phyloP scores from a whole-genome alignment of 1,140 invertebrate genomes.

The Amphibalanus amphitrite region DNA sequence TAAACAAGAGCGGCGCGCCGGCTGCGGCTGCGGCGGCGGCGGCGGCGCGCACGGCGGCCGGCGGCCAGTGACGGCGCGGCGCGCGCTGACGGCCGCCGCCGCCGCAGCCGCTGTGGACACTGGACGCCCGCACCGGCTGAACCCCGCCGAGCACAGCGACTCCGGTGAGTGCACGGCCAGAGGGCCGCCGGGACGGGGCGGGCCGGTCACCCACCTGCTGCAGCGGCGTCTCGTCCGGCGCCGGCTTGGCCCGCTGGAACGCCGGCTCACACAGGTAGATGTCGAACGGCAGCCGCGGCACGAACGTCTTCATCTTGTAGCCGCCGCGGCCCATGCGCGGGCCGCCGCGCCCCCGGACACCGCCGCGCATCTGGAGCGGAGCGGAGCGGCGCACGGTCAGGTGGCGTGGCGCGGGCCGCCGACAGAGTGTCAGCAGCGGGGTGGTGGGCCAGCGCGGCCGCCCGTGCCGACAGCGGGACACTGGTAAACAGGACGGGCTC shows the following conservation, averaged over 20 bases:
- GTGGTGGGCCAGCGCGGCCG: too few relatives aligned
- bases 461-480: too few relatives aligned
- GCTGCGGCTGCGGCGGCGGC: background rate
- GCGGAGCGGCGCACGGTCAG: background rate
- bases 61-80: background rate
- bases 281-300: conserved; percentile 78
- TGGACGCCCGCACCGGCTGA: too few relatives aligned
- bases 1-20: too few relatives aligned
- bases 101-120: too few relatives aligned
- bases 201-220: conserved; percentile 42
- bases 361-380: conserved; percentile 18
- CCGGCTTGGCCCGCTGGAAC: conserved; percentile 68
- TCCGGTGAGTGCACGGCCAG: conserved; percentile 4
- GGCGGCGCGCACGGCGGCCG: background rate
- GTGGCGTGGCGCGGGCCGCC: background rate
- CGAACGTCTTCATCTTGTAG: conserved; percentile 41
- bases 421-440: background rate
- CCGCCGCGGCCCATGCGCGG: conserved; percentile 21
- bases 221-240: conserved; percentile 59
- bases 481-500: background rate
- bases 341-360: conserved; percentile 21
- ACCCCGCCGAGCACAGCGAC: conserved; percentile 1
- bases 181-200: conserved; percentile 1
- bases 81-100: background rate
- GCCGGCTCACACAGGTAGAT: conserved; percentile 67